Conservation (phyloP, 2,888 invertebrate genomes). For the Brachynemurus nebulosus region DNA sequence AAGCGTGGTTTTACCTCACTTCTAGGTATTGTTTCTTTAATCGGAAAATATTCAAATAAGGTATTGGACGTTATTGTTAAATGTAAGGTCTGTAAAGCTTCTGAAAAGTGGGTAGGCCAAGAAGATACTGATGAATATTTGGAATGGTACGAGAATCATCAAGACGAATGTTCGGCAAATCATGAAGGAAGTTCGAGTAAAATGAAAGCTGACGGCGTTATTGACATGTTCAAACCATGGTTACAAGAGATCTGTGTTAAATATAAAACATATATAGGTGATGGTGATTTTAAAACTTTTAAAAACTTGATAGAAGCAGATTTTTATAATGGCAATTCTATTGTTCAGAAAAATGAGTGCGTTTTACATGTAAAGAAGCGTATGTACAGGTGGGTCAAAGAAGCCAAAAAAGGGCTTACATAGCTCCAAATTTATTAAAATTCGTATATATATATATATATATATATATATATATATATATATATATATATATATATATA, state of each 20-base stretch:
- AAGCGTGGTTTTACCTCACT: not conserved
- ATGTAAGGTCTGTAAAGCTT: slow-evolving; percentile 14
- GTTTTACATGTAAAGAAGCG: not conserved
- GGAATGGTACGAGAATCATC: slow-evolving; percentile 15
- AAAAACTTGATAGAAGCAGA: slow-evolving; percentile 14
- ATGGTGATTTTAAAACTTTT: slow-evolving; percentile 15
- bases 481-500: too few species aligned
- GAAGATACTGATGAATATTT: slow-evolving; percentile 13
- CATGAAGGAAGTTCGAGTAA: not conserved
- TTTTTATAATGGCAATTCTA: slow-evolving; percentile 14
- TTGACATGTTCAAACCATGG: not conserved
- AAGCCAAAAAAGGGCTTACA: too few species aligned
- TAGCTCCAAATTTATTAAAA: too few species aligned
- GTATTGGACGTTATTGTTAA: slow-evolving; percentile 12
- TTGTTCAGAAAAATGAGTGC: too few species aligned
- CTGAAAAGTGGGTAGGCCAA: slow-evolving; percentile 14
- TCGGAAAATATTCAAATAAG: slow-evolving; percentile 1
- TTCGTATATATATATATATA: too few species aligned
- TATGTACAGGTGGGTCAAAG: not conserved
- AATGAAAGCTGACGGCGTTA: not conserved
- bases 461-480: too few species aligned
- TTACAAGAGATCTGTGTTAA: slow-evolving; percentile 4
- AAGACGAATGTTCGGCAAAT: slow-evolving; percentile 14
- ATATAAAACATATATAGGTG: slow-evolving; percentile 16
- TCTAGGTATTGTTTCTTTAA: too few species aligned